These are phyloP conservation scores for Clarias magur DNA, from an alignment of 2,113 vertebrate species.

Conservation along the genomic window DNA sequence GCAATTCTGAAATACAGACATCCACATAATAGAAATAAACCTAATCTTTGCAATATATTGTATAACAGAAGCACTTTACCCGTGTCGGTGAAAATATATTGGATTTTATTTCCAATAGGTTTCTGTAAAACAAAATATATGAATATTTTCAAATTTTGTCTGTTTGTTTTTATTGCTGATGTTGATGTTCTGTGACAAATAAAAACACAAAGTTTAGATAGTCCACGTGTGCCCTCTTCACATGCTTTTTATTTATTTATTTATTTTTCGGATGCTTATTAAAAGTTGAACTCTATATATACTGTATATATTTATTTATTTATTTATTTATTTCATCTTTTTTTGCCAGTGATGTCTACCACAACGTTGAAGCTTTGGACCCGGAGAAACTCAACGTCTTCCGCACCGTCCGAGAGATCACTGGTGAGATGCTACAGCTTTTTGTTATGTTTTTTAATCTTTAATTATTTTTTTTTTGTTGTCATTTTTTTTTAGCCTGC, in stretches of 20 bases:
- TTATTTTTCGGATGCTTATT: not conserved
- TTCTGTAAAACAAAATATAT: not conserved
- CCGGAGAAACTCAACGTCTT: slow-evolving; percentile 97
- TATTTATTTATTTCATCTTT: not conserved
- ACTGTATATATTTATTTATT: no score
- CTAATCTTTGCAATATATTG: not conserved
- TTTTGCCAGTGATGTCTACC: slow-evolving; percentile 87
- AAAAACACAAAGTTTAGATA: not conserved
- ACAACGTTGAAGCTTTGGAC: slow-evolving; percentile 91
- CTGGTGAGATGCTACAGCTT: slow-evolving; percentile 75
- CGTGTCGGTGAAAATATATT: not conserved
- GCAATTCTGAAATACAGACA: not conserved
- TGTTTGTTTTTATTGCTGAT: not conserved
- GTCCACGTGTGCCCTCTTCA: not conserved
- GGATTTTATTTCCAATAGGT: no score
- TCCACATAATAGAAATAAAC: not conserved
- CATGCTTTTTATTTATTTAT: not conserved
- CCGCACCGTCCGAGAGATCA: slow-evolving; percentile 93
- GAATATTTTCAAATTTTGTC: not conserved
- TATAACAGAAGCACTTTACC: not conserved
- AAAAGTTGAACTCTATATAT: not conserved
- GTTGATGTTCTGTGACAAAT: not conserved
- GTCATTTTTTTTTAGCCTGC: not conserved
- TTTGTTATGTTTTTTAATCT: no score
- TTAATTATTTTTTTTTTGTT: not conserved